Percentiles rank a stretch among this genome's conserved stretches.
These are phyloP conservation scores for Caracal caracal DNA, from an alignment of 2,113 vertebrate species.

Conservation along the genomic window DNA sequence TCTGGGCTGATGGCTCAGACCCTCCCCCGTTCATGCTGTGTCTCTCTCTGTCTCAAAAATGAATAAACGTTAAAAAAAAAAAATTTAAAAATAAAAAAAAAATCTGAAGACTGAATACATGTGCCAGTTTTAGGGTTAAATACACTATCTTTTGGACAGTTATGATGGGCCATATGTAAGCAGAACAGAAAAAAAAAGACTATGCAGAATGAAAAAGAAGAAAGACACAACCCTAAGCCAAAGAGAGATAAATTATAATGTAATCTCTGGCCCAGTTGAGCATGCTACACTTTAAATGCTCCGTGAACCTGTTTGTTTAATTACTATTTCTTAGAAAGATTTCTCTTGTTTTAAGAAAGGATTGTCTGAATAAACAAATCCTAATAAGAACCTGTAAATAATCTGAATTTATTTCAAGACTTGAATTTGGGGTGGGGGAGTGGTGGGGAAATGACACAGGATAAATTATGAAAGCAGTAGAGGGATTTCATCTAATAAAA, in stretches of 20 bases:
- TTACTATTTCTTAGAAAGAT: background rate
- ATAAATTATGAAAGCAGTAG: background rate
- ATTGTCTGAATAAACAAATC: background rate
- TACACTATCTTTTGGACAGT: background rate
- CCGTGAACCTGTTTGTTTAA: background rate
- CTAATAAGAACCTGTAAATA: background rate
- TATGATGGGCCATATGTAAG: background rate
- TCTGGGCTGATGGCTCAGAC: too few species aligned
- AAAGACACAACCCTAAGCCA: background rate
- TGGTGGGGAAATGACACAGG: background rate
- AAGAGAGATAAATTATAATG: background rate
- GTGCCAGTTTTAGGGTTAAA: background rate
- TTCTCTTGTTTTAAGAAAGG: background rate
- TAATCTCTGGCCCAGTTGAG: background rate
- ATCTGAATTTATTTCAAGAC: background rate
- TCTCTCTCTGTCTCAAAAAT: too few species aligned
- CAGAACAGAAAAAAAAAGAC: background rate
- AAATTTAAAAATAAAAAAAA: too few species aligned
- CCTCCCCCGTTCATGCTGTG: too few species aligned
- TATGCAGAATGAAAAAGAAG: background rate
- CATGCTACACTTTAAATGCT: background rate
- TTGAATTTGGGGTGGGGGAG: background rate
- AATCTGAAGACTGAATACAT: background rate
- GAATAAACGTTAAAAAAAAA: too few species aligned
- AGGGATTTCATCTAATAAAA: background rate